Base-by-base conservation (phyloP, 2,113 vertebrate genomes). In the Mystacornis crossleyi region DNA sequence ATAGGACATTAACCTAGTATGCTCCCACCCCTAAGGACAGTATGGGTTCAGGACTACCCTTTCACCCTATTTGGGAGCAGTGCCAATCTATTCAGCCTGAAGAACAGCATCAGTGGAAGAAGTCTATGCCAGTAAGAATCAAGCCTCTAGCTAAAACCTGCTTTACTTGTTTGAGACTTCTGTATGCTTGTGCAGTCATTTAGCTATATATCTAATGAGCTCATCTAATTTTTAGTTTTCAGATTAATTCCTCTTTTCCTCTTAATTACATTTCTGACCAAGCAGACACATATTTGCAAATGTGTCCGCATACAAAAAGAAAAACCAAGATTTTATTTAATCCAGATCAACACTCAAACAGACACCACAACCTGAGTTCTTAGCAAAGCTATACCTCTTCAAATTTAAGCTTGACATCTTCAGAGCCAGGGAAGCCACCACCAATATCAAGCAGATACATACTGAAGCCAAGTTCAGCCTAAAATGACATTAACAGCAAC, bases 401-500 rank as follows among this genome's bases (percentile, higher is more conserved):
- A 97, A 99, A 99, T 94, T 99, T 99, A 55, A 99, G 98, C 83
- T 99, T 99, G 23, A 97, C 92, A 62, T 99, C 98, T 48, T 99
- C 99, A 28, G 99, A 99, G n/a, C 99, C 99, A 93, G 99, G 99
- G 72, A 99, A 99, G 48, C 99, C 99, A 74, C 99, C 99, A 21
- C 99, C 99, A 36, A 99, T 99, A 91, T 99, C 99, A 94, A 99
- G 98, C 40, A 99, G 98, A 74, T 98, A 96, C 99, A 99, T 99
- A 83, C 7, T 97, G 96, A 99, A 99, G 72, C 99, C 99, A 78
- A 99, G 89, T 74, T 99, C 99, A 25, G 98, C 96, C 99, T 99
- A 86, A 80, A 96, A 90, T 14, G 29, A 86, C 17, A 96, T 71
- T 29, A 92, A 82, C 1, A 3, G 18, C 19, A 86, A 77, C 2